phyloP scores from a whole-genome alignment of 2,888 invertebrate genomes.

The Drosophila mercatorum region DNA sequence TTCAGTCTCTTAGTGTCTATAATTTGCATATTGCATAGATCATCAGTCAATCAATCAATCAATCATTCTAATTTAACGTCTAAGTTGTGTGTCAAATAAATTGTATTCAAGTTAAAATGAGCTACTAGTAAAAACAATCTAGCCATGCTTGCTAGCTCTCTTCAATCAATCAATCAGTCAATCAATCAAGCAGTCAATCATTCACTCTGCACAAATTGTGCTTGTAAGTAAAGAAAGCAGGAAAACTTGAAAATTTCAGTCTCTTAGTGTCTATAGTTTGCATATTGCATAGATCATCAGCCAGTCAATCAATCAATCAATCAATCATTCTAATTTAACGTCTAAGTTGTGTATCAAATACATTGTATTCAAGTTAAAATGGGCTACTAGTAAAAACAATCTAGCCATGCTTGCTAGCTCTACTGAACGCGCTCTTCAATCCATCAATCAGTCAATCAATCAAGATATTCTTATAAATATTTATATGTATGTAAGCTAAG shows the following conservation, averaged over 20 bases:
- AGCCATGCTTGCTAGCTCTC: not conserved
- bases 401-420: not conserved
- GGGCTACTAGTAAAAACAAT: too few species aligned
- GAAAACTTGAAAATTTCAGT: not conserved
- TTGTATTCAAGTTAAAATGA: not conserved
- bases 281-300: not conserved
- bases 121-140: too few species aligned
- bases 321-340: not conserved
- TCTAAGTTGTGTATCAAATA: not conserved
- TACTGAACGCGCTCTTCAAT: not conserved
- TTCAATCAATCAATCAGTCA: not conserved
- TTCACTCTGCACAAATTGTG: not conserved
- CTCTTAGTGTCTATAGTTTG: not conserved
- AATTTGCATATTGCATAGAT: too few species aligned
- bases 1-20: not conserved
- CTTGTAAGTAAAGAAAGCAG: too few species aligned
- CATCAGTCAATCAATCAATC: constrained; percentile 3
- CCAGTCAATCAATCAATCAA: not conserved
- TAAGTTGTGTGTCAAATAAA: not conserved
- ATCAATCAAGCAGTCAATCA: not conserved
- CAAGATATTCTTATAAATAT: not conserved
- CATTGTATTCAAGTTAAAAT: not conserved
- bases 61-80: not conserved
- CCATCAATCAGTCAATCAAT: not conserved
- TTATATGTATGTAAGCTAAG: not conserved